Conservation (phyloP, 2,888 invertebrate genomes). For the Pyrochroa serraticornis region DNA sequence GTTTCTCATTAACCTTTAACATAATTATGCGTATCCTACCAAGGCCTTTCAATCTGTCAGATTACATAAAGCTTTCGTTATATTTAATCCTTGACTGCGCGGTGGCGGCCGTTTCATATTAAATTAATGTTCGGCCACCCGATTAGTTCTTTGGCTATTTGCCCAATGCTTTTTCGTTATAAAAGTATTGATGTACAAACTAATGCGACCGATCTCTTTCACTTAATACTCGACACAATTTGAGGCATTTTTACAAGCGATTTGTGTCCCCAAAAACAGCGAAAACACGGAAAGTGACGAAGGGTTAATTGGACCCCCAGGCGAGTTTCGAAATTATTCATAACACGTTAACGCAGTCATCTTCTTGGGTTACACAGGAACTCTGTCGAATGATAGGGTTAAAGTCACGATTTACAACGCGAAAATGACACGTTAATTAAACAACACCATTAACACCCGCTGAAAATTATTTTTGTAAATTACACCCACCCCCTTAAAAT, state of each 20-base stretch:
- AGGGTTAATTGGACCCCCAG: too few species aligned
- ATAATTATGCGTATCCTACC: slow-evolving; percentile 9
- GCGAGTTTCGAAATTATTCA: too few species aligned
- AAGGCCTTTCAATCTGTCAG: slow-evolving; percentile 13
- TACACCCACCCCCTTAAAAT: too few species aligned
- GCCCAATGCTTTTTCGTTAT: slow-evolving; percentile 11
- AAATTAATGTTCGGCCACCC: slow-evolving; percentile 17
- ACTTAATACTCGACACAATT: background rate
- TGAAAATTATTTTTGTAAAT: too few species aligned
- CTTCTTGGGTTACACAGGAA: too few species aligned
- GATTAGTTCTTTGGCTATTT: slow-evolving; percentile 24
- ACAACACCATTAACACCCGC: too few species aligned
- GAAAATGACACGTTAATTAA: too few species aligned
- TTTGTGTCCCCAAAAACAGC: too few species aligned
- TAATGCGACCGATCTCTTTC: slow-evolving; percentile 9
- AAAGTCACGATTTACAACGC: too few species aligned
- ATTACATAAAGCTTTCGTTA: slow-evolving; percentile 3
- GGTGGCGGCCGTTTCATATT: slow-evolving; percentile 13
- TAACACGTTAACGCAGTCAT: too few species aligned
- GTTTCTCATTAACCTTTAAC: slow-evolving; percentile 3
- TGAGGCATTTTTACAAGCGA: background rate
- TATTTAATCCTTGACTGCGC: slow-evolving; percentile 14
- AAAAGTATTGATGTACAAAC: slow-evolving; percentile 18
- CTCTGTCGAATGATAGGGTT: too few species aligned
- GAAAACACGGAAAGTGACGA: too few species aligned